Conservation (phyloP, 2,797 vertebrate genomes). For the Percopsis omiscomaycus region DNA sequence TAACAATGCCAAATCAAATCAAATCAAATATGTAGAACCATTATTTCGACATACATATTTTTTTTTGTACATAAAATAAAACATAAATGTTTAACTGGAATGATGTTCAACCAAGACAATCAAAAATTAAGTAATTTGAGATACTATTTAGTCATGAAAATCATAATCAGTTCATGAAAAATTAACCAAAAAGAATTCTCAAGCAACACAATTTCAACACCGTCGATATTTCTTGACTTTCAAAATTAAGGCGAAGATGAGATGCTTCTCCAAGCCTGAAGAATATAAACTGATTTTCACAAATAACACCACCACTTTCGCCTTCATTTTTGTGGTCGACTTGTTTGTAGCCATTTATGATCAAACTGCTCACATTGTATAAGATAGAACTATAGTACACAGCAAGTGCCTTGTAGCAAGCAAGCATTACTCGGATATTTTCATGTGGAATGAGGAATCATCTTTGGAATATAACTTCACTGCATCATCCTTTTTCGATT, state of each 20-base stretch:
- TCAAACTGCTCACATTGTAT: not conserved
- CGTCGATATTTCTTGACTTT: not conserved
- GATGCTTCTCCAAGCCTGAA: not conserved
- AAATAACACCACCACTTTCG: no score
- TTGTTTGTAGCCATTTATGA: not conserved
- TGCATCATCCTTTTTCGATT: not conserved
- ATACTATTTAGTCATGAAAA: not conserved
- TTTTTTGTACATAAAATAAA: not conserved
- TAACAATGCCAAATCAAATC: not conserved
- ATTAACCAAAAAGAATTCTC: no score
- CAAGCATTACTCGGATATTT: slow-evolving; percentile 9
- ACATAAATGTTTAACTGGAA: slow-evolving; percentile 11
- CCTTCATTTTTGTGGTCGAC: not conserved
- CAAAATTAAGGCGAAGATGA: not conserved
- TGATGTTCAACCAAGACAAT: slow-evolving; percentile 7
- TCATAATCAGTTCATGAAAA: no score
- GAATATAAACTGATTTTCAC: not conserved
- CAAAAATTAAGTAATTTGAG: not conserved
- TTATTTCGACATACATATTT: not conserved
- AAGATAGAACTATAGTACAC: not conserved
- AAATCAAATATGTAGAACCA: slow-evolving; percentile 14
- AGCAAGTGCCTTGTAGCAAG: slow-evolving; percentile 8
- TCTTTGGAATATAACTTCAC: slow-evolving; percentile 17
- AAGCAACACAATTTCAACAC: not conserved
- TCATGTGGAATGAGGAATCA: slow-evolving; percentile 1